Evolutionary conservation across 35 echinoderm and acorn worm genomes (phyloP).

Genomic region (Ophioderma brevispina): DNA sequence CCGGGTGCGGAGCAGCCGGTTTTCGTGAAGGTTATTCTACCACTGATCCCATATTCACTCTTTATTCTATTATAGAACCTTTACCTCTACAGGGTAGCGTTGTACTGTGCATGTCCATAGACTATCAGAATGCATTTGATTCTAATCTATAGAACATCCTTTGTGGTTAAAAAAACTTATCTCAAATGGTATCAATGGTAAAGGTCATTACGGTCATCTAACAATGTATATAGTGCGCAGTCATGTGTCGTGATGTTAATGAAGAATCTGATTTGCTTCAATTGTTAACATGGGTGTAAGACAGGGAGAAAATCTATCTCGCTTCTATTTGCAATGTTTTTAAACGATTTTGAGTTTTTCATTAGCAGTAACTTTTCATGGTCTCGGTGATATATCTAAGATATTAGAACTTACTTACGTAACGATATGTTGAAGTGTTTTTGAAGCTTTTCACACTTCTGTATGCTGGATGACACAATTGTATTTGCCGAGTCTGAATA

Average conservation of each 20-base stretch:
- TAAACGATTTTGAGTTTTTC: conserved; percentile 64
- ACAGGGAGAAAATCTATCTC: conserved; percentile 63
- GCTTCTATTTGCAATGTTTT: conserved; percentile 53
- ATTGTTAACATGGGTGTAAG: conserved; percentile 69
- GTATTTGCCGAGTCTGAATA: neutral
- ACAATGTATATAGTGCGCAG: conserved; percentile 42
- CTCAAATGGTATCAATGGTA: conserved; percentile 58
- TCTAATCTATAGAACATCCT: conserved; percentile 37
- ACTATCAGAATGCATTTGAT: conserved; percentile 71
- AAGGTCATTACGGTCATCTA: conserved; percentile 64
- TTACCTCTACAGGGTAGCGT: conserved; percentile 27
- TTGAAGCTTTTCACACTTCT: conserved; percentile 31
- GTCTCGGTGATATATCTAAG: neutral
- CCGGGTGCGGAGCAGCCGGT: conserved; percentile 50
- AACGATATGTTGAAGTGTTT: conserved; percentile 39
- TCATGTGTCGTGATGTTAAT: conserved; percentile 50
- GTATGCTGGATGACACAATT: conserved; percentile 45
- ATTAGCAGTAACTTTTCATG: conserved; percentile 40
- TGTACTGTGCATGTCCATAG: conserved; percentile 71
- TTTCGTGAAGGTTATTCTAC: conserved; percentile 52
- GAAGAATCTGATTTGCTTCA: conserved; percentile 35
- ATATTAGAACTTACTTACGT: conserved; percentile 5
- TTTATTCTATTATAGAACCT: conserved; percentile 38
- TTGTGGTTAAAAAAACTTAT: conserved; percentile 56
- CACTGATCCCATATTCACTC: conserved; percentile 37